Evolutionary conservation across 2,888 invertebrate species (phyloP), one percentile per base, ranked within the genome.

Genomic region (Euzophera pinguis): DNA sequence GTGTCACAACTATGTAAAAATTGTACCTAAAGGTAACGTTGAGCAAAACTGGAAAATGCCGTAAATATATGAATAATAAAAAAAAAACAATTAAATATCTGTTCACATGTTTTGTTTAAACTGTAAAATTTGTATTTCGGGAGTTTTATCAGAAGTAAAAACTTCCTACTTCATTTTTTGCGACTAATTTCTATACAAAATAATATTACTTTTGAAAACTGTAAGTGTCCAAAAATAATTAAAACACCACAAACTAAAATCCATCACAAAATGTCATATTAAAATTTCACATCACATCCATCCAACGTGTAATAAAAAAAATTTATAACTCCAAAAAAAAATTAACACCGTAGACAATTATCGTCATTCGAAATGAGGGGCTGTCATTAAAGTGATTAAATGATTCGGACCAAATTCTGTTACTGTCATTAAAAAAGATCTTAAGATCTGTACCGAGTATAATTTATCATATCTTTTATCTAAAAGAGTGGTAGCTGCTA

Each of bases 331-430:
- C 72, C 67, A 67, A 14, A 39, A 45, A 62, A 60, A 60, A 70
- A 69, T 78, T 77, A 80, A 78, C 72, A 72, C 64, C 50, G 55
- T 68, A 64, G 65, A 72, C 74, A 73, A 75, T 76, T 70, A 75
- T 69, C 67, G 63, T 74, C 66, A 67, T 60, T 62, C 58, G 56
- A 67, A 75, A 77, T 71, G 74, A 73, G 69, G 68, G 63, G 60
- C 71, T 70, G 70, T 75, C 70, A 68, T 64, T 71, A 60, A 58
- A 54, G 64, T 62, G 64, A 65, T 65, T 62, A 69, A 70, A 62
- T 64, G 66, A 69, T 66, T 57, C 53, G 57, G 58, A 53, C 59
- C 45, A 49, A 54, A 60, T 57, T 39, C 39, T 22, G 17, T 37
- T 32, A 8, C 29, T 50, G 45, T 45, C 45, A 45, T 45, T 45